phyloP scores from a whole-genome alignment of 37 sponge, comb jelly and placozoan genomes.

The Trichoplax adhaerens region DNA sequence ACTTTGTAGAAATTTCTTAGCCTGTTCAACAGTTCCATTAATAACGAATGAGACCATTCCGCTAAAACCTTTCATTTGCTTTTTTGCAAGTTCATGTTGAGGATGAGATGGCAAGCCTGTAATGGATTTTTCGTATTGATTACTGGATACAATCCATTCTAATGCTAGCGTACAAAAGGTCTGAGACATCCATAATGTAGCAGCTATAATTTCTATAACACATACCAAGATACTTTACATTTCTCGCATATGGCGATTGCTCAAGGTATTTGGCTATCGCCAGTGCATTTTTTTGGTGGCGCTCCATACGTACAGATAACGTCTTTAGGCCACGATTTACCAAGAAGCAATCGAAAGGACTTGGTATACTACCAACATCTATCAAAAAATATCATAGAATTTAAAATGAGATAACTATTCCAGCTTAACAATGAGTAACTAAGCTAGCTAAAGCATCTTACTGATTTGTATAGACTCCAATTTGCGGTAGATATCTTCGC shows the following conservation, averaged over 20 bases:
- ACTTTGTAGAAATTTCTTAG: slow-evolving; percentile 1
- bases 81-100: slow-evolving; percentile 44
- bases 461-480: neutral
- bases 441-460: slow-evolving; percentile 10
- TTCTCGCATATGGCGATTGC: neutral
- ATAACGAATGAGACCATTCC: slow-evolving; percentile 53
- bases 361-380: slow-evolving; percentile 10
- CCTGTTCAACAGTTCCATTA: slow-evolving; percentile 21
- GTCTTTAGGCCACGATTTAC: slow-evolving; percentile 50
- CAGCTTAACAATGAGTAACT: neutral
- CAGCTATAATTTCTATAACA: too few species aligned
- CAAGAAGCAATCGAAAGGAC: slow-evolving; percentile 51
- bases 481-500: neutral
- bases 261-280: slow-evolving; percentile 40
- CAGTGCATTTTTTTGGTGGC: slow-evolving; percentile 46
- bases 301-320: slow-evolving; percentile 48
- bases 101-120: slow-evolving; percentile 55
- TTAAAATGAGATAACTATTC: neutral
- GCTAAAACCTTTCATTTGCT: slow-evolving; percentile 32
- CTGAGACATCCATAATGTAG: too few species aligned
- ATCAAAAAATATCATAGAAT: neutral
- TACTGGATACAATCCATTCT: too few species aligned
- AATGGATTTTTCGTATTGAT: too few species aligned
- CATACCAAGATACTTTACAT: too few species aligned
- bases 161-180: too few species aligned